These are phyloP conservation scores for Acrocyrtus sp. DNA, from an alignment of 2,888 invertebrate genomes.

Conservation along the genomic window DNA sequence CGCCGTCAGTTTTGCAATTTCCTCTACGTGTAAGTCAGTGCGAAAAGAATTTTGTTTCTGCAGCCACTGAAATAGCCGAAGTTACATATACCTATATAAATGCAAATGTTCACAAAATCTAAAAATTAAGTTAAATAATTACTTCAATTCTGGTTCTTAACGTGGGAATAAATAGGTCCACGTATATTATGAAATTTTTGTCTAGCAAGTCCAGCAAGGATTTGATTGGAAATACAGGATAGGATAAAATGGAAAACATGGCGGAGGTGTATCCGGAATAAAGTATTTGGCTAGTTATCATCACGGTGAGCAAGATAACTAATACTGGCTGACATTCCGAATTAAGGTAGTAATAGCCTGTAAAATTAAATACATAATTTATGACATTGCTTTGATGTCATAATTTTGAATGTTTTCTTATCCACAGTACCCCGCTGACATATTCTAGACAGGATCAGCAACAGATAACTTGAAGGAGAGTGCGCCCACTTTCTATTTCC, in stretches of 20 bases:
- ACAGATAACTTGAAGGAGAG: no score
- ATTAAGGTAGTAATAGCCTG: neutral
- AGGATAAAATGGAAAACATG: neutral
- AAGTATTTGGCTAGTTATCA: neutral
- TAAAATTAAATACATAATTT: no score
- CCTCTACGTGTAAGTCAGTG: neutral
- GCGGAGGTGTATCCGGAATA: neutral
- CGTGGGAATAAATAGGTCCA: neutral
- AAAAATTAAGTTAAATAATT: no score
- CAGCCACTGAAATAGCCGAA: slow-evolving; percentile 4
- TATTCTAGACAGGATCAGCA: no score
- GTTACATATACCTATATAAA: no score
- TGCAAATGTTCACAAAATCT: no score
- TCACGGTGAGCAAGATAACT: neutral
- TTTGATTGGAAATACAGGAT: neutral
- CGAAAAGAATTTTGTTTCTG: neutral
- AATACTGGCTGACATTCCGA: no score
- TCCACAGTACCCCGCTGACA: no score
- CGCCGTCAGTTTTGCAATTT: neutral
- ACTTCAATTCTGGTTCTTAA: neutral
- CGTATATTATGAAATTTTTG: neutral
- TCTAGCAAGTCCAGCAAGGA: neutral
- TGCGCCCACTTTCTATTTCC: no score
- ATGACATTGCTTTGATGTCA: no score
- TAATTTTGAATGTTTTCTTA: no score